These are phyloP conservation scores for Enhydra lutris DNA, from an alignment of 2,113 vertebrate genomes.

Conservation along the genomic window DNA sequence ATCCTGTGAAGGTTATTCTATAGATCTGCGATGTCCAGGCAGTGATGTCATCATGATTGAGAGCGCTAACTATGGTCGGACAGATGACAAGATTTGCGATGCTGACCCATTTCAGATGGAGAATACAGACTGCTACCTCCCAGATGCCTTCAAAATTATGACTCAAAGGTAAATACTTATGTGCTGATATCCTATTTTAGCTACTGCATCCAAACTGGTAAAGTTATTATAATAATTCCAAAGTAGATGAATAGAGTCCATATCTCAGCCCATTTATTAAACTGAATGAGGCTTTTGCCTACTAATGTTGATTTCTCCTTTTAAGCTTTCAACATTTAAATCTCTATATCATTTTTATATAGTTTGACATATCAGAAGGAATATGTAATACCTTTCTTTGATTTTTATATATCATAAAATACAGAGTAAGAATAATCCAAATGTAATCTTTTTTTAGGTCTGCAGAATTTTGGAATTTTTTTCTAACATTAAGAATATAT, in stretches of 20 bases:
- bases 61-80: conserved; percentile 97
- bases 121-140: conserved; percentile 99
- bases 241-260: background rate
- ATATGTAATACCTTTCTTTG: background rate
- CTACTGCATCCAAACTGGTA: background rate
- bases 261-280: background rate
- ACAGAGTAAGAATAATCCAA: background rate
- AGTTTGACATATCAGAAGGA: background rate
- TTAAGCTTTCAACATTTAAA: background rate
- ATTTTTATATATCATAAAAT: background rate
- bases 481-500: background rate
- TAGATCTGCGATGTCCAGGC: conserved; percentile 97
- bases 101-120: conserved; percentile 99
- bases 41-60: conserved; percentile 99
- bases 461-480: conserved; percentile 9
- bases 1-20: conserved; percentile 98
- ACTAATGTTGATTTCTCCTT: background rate
- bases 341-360: background rate
- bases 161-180: conserved; percentile 92
- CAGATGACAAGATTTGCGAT: conserved; percentile 99
- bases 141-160: conserved; percentile 99
- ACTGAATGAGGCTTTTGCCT: background rate
- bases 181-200: background rate
- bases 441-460: background rate
- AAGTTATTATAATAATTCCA: background rate